Evolutionary conservation across 2,113 vertebrate species (phyloP).

Genomic region (Triplophysa tibetana): DNA sequence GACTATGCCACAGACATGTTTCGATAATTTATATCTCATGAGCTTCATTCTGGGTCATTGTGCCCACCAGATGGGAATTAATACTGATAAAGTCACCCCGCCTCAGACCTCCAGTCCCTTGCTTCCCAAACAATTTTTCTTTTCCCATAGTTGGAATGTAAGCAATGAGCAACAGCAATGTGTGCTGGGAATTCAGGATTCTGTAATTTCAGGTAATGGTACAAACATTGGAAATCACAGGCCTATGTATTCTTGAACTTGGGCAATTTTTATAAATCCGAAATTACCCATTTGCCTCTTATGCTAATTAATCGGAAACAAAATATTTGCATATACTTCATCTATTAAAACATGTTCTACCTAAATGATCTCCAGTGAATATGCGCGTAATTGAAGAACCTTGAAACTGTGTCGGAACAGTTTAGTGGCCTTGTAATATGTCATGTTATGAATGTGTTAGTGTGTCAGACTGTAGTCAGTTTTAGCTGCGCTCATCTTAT

Average conservation of each 20-base stretch:
- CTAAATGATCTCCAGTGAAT: not conserved
- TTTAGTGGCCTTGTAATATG: not conserved
- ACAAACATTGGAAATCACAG: not conserved
- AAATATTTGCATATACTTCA: too few relatives aligned
- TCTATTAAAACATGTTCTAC: too few relatives aligned
- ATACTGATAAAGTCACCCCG: constrained; percentile 33
- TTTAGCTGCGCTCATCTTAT: constrained; percentile 10
- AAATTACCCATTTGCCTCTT: too few relatives aligned
- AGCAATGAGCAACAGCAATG: not conserved
- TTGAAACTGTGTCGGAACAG: not conserved
- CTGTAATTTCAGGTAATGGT: constrained; percentile 6
- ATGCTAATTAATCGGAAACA: too few relatives aligned
- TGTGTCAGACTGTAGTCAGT: not conserved
- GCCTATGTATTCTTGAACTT: too few relatives aligned
- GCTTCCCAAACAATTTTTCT: not conserved
- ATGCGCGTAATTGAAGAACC: not conserved
- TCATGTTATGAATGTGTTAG: not conserved
- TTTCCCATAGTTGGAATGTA: constrained; percentile 21
- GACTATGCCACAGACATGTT: not conserved
- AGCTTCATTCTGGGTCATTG: constrained; percentile 24
- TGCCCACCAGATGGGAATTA: constrained; percentile 37
- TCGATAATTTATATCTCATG: constrained; percentile 1
- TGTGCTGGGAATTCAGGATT: not conserved
- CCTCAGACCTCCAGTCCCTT: constrained; percentile 27
- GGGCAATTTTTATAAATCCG: too few relatives aligned